phyloP scores from a whole-genome alignment of 2,113 vertebrate species.

The Protomyctophum bolini region DNA sequence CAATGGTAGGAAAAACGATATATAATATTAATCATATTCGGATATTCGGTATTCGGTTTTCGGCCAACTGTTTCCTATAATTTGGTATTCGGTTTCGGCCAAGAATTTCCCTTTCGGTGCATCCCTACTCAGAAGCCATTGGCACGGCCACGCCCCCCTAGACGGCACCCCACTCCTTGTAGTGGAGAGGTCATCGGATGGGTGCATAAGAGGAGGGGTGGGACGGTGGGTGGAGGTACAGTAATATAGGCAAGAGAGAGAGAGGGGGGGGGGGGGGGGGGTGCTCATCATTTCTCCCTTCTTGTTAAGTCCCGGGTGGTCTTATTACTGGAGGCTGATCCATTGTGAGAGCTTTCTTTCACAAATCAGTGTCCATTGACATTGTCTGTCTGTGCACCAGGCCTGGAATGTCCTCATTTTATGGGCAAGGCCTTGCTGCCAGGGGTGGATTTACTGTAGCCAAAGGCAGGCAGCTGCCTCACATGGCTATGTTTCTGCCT shows the following conservation, averaged over 20 bases:
- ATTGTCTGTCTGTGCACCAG: background rate
- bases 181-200: conserved; percentile 27
- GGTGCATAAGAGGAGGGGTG: conserved; percentile 35
- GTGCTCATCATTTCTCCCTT: background rate
- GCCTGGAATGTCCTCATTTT: too few relatives aligned
- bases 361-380: conserved; percentile 19
- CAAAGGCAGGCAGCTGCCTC: too few relatives aligned
- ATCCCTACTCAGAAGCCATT: conserved; percentile 1
- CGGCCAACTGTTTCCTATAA: too few relatives aligned
- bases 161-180: conserved; percentile 20
- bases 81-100: too few relatives aligned
- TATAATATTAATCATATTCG: too few relatives aligned
- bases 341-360: conserved; percentile 5
- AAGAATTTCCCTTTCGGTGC: too few relatives aligned
- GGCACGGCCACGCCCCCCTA: background rate
- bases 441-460: too few relatives aligned
- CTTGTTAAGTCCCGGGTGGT: conserved; percentile 36
- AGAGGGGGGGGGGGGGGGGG: background rate
- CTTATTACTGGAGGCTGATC: conserved; percentile 16
- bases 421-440: too few relatives aligned
- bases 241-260: too few relatives aligned
- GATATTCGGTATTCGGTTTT: too few relatives aligned
- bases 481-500: too few relatives aligned
- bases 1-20: too few relatives aligned
- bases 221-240: conserved; percentile 19